A percentile compares a stretch with the other conserved stretches of the same genome.
Conservation (phyloP, 1,140 invertebrate genomes). For the Leptopilina clavipes region DNA sequence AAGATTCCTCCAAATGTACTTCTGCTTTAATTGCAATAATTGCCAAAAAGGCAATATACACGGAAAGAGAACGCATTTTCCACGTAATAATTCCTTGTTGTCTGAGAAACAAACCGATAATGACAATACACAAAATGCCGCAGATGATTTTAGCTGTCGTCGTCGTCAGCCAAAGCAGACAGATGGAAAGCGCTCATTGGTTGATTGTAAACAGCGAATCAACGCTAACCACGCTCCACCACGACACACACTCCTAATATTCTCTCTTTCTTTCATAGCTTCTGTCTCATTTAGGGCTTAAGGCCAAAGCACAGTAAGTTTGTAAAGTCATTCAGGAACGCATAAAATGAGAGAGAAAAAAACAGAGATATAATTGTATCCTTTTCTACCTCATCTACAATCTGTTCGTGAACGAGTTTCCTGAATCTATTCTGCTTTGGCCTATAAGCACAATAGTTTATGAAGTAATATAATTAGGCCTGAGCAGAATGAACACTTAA, state of each 20-base stretch:
- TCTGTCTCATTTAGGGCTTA: no score
- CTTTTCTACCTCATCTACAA: no score
- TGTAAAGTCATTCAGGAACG: no score
- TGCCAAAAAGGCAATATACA: constrained; percentile 74
- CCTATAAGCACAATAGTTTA: no score
- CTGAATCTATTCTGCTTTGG: no score
- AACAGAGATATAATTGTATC: no score
- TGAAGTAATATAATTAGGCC: no score
- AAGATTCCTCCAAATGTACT: constrained; percentile 83
- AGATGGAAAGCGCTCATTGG: constrained; percentile 78
- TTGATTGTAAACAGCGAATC: constrained; percentile 69
- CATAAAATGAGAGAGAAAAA: no score
- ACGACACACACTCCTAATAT: neutral
- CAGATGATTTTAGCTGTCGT: constrained; percentile 43
- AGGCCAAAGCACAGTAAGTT: no score
- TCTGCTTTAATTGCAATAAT: constrained; percentile 73
- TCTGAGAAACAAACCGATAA: constrained; percentile 65
- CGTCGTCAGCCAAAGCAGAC: constrained; percentile 72
- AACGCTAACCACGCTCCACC: constrained; percentile 72
- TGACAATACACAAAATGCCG: constrained; percentile 52
- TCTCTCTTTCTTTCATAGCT: no score
- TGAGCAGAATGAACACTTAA: no score
- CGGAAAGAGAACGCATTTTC: constrained; percentile 76
- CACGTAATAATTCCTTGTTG: constrained; percentile 64
- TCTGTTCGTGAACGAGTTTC: no score